phyloP scores from a whole-genome alignment of 2,888 invertebrate genomes.

The Troides aeacus region DNA sequence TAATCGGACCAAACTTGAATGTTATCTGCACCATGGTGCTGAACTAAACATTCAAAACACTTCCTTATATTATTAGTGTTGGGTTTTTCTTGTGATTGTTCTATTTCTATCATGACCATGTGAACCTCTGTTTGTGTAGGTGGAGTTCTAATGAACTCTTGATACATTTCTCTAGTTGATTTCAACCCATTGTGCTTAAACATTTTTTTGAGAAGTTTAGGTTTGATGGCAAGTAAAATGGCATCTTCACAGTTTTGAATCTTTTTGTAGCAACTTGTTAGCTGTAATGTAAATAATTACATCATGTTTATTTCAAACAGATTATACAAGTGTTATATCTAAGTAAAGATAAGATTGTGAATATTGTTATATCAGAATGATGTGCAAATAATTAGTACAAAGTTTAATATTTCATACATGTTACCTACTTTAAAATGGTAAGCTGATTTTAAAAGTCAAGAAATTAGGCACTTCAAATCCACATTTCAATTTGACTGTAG shows the following conservation, averaged over 20 bases:
- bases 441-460: too few species aligned
- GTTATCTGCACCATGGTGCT: conserved; percentile 83
- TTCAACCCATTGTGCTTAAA: conserved; percentile 72
- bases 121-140: conserved; percentile 82
- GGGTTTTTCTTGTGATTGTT: conserved; percentile 63
- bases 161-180: conserved; percentile 82
- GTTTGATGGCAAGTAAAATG: conserved; percentile 78
- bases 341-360: background rate
- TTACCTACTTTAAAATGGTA: background rate
- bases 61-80: conserved; percentile 77
- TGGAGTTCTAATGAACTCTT: conserved; percentile 77
- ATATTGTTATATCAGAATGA: background rate
- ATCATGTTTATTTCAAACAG: background rate
- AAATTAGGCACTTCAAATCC: too few species aligned
- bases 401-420: background rate
- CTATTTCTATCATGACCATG: conserved; percentile 81
- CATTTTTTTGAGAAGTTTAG: conserved; percentile 81
- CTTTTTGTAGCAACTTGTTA: conserved; percentile 59
- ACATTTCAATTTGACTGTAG: too few species aligned
- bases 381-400: background rate
- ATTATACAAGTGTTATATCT: background rate
- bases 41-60: conserved; percentile 82
- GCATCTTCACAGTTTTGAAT: conserved; percentile 72
- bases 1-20: conserved; percentile 87
- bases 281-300: conserved; percentile 48